Evolutionary conservation across 2,888 invertebrate species (phyloP), one percentile per base, ranked within the genome.

Genomic region (Hemaris fuciformis): DNA sequence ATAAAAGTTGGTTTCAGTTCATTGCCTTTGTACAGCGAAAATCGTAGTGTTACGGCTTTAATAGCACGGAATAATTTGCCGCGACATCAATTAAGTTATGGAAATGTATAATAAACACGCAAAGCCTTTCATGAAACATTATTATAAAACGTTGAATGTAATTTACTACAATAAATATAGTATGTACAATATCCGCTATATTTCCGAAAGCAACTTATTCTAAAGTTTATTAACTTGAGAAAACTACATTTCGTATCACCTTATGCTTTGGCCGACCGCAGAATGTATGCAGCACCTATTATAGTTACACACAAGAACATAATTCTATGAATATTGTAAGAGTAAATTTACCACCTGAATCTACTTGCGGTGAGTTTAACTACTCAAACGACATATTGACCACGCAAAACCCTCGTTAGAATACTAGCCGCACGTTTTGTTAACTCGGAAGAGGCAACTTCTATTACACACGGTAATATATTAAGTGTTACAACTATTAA

Each of bases 331-430:
- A 38, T 38, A 38, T 38, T 38, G n/a, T 38, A 38, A 38, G 38
- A 13, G n/a, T 38, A 38, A n/a, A 38, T 27, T 27, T 27, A 38
- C 38, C 38, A 38, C n/a, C 38, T 38, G 38, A 38, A 38, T 38
- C 38, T 38, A 13, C 38, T 38, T 38, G 38, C 38, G 38, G 38
- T 38, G 13, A n/a, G 38, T n/a, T n/a, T n/a, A 46, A 46, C 5
- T 46, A 45, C 22, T 45, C 45, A 13, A 45, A 20, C 10, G 22
- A 45, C 45, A 45, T 22, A 45, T 45, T 66, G 22, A 45, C 45
- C 8, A 45, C 20, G 20, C 20, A 8, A 45, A 45, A 20, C 43
- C 43, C 45, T 20, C 22, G 18, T 45, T 45, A 38, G 13, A 38
- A 38, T 38, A 38, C 38, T 13, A n/a, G 0, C n/a, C n/a, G 38